Percentiles rank a stretch among this genome's conserved stretches.
These are phyloP conservation scores for Lithobates sylvaticus DNA, from an alignment of 2,797 vertebrate species.

Conservation along the genomic window DNA sequence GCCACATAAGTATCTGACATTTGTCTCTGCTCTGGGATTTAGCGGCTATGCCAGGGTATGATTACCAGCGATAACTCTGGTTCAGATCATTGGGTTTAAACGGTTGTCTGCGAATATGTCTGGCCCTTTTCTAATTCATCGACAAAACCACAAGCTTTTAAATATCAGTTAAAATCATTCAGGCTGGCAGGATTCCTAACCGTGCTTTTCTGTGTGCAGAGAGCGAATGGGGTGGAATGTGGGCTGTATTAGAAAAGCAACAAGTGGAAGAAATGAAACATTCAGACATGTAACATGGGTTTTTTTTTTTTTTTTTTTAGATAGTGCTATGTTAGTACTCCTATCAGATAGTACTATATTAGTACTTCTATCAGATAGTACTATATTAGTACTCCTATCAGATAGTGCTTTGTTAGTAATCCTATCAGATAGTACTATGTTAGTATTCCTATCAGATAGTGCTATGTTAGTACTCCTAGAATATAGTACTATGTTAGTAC, in stretches of 20 bases:
- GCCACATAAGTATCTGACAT: slow-evolving; percentile 9
- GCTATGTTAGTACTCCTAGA: no score
- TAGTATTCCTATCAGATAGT: no score
- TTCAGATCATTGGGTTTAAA: slow-evolving; percentile 16
- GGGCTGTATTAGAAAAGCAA: background rate
- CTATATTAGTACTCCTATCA: no score
- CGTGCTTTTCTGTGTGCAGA: background rate
- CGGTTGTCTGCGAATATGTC: slow-evolving; percentile 18
- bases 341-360: no score
- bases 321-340: background rate
- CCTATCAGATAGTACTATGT: no score
- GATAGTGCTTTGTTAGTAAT: no score
- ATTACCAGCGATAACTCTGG: slow-evolving; percentile 12
- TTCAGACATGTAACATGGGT: background rate
- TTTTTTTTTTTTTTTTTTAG: background rate
- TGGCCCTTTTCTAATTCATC: slow-evolving; percentile 21
- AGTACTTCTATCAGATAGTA: background rate
- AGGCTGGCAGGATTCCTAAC: slow-evolving; percentile 32
- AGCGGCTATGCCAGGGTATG: background rate
- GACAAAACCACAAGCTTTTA: slow-evolving; percentile 44
- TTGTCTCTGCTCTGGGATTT: slow-evolving; percentile 32
- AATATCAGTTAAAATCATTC: slow-evolving; percentile 46
- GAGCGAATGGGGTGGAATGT: background rate
- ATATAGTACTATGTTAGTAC: no score
- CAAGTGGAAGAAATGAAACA: background rate